Percentiles rank a stretch among this genome's conserved stretches.
Evolutionary conservation across 92 coral and sea anemone genomes (phyloP).

Genomic region (Umimayanthus kanabou): DNA sequence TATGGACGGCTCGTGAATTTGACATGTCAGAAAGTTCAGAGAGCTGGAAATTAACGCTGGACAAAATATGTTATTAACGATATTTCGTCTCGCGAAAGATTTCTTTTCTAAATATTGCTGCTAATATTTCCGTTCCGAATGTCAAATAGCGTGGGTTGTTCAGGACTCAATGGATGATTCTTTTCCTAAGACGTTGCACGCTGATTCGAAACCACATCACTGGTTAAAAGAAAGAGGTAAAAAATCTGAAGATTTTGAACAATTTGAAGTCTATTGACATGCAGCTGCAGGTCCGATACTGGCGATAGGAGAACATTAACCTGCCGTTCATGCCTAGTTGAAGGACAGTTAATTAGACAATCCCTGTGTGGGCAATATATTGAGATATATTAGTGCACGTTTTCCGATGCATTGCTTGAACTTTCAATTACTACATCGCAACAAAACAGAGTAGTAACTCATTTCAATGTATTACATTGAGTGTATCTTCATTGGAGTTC

Average conservation of each 20-base stretch:
- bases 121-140: neutral
- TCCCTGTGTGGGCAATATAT: neutral
- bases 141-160: neutral
- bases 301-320: neutral
- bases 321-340: neutral
- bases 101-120: neutral
- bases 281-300: neutral
- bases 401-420: neutral
- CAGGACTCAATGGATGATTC: neutral
- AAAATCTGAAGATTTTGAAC: neutral
- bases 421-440: neutral
- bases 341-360: too few species aligned
- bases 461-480: neutral
- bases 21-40: neutral
- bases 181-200: neutral
- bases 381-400: neutral
- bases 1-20: neutral
- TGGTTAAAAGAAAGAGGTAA: neutral
- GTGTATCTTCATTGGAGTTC: too few species aligned
- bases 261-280: neutral
- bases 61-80: neutral
- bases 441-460: neutral
- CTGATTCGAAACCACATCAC: neutral
- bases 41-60: neutral
- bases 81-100: neutral